Percentiles rank a stretch among this genome's conserved stretches.
These are phyloP conservation scores for Drosophila tsacasi DNA, from an alignment of 1,140 invertebrate species.

Conservation along the genomic window DNA sequence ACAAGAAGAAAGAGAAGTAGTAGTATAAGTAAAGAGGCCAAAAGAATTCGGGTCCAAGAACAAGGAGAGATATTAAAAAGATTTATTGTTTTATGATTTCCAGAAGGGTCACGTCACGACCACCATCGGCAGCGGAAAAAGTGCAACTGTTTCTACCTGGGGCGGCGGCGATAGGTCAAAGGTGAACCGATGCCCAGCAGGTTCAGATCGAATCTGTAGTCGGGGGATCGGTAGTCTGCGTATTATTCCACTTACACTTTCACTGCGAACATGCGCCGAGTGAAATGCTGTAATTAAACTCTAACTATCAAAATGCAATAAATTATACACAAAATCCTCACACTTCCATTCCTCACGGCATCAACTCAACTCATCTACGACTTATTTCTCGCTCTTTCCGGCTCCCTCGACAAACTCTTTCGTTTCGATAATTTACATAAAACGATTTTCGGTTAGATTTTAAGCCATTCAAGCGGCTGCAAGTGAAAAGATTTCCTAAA, in stretches of 20 bases:
- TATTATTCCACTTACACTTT: conserved; percentile 44
- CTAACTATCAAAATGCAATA: conserved; percentile 76
- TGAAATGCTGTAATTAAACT: conserved; percentile 78
- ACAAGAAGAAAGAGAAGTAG: background rate
- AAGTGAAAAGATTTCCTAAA: conserved; percentile 73
- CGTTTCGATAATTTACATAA: conserved; percentile 72
- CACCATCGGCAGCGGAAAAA: conserved; percentile 28
- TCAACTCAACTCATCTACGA: conserved; percentile 43
- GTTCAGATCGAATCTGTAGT: conserved; percentile 8
- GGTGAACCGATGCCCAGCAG: conserved; percentile 32
- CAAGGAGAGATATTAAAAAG: conserved; percentile 74
- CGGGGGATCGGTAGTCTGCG: conserved; percentile 13
- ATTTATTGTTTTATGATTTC: conserved; percentile 82
- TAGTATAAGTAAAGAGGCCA: conserved; percentile 27
- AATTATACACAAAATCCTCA: conserved; percentile 59
- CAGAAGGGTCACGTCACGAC: conserved; percentile 48
- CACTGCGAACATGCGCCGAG: conserved; percentile 21
- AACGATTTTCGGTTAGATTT: conserved; percentile 56
- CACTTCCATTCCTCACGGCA: conserved; percentile 24
- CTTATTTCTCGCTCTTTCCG: conserved; percentile 5
- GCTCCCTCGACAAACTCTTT: conserved; percentile 24
- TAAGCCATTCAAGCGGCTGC: conserved; percentile 53
- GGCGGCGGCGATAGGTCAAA: conserved; percentile 67
- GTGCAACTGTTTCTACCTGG: conserved; percentile 65
- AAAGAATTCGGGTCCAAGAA: conserved; percentile 49